Percentiles rank a stretch among this genome's conserved stretches.
These are phyloP conservation scores for Lateolabrax maculatus DNA, from an alignment of 2,797 vertebrate genomes.

Conservation along the genomic window DNA sequence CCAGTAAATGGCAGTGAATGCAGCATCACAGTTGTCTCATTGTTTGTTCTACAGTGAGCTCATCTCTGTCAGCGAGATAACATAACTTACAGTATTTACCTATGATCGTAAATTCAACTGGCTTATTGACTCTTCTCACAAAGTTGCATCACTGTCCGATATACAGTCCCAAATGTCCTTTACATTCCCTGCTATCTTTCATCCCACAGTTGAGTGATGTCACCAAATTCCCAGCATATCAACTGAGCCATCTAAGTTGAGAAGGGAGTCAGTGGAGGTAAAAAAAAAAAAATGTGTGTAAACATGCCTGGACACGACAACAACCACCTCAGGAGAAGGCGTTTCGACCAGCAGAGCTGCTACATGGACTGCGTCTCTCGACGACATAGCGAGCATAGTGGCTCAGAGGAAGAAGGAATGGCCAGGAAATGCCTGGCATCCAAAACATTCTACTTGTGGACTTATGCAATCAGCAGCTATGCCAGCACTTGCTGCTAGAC, in stretches of 20 bases:
- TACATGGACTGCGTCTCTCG: conserved; percentile 33
- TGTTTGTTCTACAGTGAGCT: conserved; percentile 51
- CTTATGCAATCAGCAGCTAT: conserved; percentile 61
- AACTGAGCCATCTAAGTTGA: conserved; percentile 19
- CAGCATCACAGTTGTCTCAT: background rate
- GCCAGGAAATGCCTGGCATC: conserved; percentile 72
- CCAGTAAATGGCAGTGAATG: background rate
- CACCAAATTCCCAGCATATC: conserved; percentile 71
- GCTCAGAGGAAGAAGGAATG: conserved; percentile 28
- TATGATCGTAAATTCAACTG: conserved; percentile 21
- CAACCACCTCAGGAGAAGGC: conserved; percentile 26
- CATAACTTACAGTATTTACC: conserved; percentile 21
- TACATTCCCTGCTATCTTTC: conserved; percentile 4
- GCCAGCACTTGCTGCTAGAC: conserved; percentile 27
- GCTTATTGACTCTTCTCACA: conserved; percentile 30
- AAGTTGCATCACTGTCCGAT: background rate
- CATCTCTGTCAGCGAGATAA: conserved; percentile 18
- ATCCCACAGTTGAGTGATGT: conserved; percentile 45
- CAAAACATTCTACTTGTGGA: conserved; percentile 62
- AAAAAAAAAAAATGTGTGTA: conserved; percentile 29
- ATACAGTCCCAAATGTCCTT: background rate
- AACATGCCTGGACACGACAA: conserved; percentile 64
- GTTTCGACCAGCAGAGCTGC: conserved; percentile 41
- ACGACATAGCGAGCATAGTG: conserved; percentile 42
- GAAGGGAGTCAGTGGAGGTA: conserved; percentile 34